Evolutionary conservation across 2,888 invertebrate species (phyloP).

Genomic region (Xylophagus ater): DNA sequence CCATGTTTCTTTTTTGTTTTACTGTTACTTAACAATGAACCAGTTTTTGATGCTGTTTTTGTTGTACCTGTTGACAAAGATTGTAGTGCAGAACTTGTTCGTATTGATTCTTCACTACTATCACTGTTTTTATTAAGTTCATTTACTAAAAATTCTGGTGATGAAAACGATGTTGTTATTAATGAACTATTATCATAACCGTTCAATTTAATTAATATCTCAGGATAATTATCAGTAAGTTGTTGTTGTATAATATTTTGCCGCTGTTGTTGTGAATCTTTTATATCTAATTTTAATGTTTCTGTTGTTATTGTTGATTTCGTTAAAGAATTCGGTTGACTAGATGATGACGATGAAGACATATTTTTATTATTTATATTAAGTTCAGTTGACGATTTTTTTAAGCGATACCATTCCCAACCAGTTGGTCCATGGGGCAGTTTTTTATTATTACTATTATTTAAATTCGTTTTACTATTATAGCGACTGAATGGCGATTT

Average conservation of each 20-base stretch:
- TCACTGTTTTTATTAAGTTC: not conserved
- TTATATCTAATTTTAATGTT: too few relatives aligned
- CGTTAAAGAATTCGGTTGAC: constrained; percentile 6
- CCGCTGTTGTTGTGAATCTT: too few relatives aligned
- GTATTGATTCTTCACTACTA: constrained; percentile 14
- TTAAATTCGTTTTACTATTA: constrained; percentile 26
- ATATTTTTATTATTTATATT: constrained; percentile 7
- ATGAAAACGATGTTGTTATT: too few relatives aligned
- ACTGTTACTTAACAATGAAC: constrained; percentile 19
- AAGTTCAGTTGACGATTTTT: constrained; percentile 22
- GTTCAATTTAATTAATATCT: too few relatives aligned
- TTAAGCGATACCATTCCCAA: constrained; percentile 39
- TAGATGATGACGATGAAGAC: constrained; percentile 5
- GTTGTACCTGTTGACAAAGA: constrained; percentile 2
- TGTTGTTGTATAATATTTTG: too few relatives aligned
- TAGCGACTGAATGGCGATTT: constrained; percentile 45
- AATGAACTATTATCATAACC: too few relatives aligned
- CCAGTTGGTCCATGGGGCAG: constrained; percentile 36
- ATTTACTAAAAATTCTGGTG: too few relatives aligned
- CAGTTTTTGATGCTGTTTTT: constrained; percentile 3
- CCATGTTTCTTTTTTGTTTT: constrained; percentile 53
- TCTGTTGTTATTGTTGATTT: constrained; percentile 10
- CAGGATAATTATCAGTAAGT: too few relatives aligned
- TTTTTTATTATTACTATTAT: constrained; percentile 11
- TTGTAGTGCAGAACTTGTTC: too few relatives aligned